Conservation (phyloP, 2,888 invertebrate species). For the Pandemis corylana region DNA sequence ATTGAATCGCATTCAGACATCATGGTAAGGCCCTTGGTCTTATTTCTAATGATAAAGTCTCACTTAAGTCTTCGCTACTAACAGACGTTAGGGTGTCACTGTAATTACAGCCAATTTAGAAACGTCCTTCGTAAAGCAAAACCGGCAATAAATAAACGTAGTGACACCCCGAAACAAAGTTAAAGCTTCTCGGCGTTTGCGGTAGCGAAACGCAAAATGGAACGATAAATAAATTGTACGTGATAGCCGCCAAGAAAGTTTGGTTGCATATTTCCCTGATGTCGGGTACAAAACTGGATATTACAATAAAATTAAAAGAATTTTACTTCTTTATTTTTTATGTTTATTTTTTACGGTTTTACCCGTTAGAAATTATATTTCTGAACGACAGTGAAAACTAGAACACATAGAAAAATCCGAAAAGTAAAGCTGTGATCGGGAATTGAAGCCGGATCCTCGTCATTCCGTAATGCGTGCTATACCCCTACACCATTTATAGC, state of each 20-base stretch:
- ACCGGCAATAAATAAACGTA: slow-evolving; percentile 16
- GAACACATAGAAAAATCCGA: no score
- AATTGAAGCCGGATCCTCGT: no score
- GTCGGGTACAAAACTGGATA: neutral
- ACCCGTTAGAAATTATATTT: no score
- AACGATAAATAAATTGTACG: slow-evolving; percentile 30
- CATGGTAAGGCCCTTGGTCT: neutral
- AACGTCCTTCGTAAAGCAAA: slow-evolving; percentile 9
- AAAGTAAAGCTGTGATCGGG: no score
- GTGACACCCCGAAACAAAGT: slow-evolving; percentile 24
- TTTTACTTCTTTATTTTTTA: no score
- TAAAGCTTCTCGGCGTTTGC: slow-evolving; percentile 15
- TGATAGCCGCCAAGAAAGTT: slow-evolving; percentile 26
- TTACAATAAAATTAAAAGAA: neutral
- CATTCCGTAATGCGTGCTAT: no score
- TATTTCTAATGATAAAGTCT: neutral
- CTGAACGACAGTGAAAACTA: no score
- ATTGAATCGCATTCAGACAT: no score
- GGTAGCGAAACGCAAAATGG: slow-evolving; percentile 30
- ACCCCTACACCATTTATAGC: no score
- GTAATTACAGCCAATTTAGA: slow-evolving; percentile 11
- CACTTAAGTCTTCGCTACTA: slow-evolving; percentile 5
- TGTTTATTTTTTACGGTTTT: no score
- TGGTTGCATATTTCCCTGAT: neutral
- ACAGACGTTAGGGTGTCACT: slow-evolving; percentile 10